A percentile compares a stretch with the other conserved stretches of the same genome.
phyloP scores from a whole-genome alignment of 2,113 vertebrate species.

The Stomatorhinus ivindoensis region DNA sequence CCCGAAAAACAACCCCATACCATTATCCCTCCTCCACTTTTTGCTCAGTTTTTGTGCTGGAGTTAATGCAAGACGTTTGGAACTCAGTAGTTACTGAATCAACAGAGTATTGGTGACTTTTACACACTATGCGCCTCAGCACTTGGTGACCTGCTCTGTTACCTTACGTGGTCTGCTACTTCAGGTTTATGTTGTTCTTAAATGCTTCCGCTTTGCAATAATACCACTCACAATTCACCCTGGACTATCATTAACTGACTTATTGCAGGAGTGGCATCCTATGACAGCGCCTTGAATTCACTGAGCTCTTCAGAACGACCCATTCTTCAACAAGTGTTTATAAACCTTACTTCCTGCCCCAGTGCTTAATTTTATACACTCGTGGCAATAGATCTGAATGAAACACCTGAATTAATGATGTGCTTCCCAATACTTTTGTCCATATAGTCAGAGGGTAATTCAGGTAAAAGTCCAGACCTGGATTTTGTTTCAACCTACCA shows the following conservation, averaged over 20 bases:
- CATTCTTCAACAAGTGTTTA: not conserved
- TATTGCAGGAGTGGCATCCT: not conserved
- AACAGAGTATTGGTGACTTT: not conserved
- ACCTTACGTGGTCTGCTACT: not conserved
- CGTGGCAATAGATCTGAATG: not conserved
- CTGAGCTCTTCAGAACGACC: not conserved
- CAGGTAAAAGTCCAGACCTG: too few relatives aligned
- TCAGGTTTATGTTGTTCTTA: not conserved
- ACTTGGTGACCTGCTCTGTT: not conserved
- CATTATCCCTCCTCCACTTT: not conserved
- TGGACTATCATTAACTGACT: not conserved
- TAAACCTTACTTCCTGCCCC: not conserved
- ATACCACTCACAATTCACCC: not conserved
- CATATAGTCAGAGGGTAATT: not conserved
- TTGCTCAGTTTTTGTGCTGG: not conserved
- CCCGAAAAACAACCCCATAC: not conserved
- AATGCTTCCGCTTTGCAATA: not conserved
- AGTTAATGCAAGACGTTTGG: not conserved
- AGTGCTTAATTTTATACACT: not conserved
- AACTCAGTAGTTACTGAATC: not conserved
- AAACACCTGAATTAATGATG: not conserved
- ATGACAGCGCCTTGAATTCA: not conserved
- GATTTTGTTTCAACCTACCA: too few relatives aligned
- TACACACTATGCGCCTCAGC: not conserved
- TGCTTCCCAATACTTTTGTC: not conserved